Evolutionary conservation across 2,113 vertebrate species (phyloP).

Genomic region (Cygnus buccinator): DNA sequence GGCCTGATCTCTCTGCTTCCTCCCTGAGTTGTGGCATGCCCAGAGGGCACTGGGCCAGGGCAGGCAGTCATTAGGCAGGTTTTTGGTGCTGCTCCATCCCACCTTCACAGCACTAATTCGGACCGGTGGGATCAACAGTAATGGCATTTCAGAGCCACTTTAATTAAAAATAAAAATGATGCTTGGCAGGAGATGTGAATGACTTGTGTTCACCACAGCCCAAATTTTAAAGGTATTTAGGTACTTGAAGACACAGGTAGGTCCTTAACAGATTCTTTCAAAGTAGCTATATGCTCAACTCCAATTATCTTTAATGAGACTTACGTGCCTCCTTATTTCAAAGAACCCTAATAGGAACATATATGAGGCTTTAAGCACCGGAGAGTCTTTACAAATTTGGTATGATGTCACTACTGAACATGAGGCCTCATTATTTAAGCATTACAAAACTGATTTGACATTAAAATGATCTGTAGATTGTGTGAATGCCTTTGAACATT

Average conservation of each 20-base stretch:
- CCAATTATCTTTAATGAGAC: slow-evolving; percentile 31
- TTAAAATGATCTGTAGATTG: background rate
- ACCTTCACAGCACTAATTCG: background rate
- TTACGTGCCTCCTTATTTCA: background rate
- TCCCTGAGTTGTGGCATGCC: background rate
- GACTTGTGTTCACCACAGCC: background rate
- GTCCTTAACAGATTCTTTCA: background rate
- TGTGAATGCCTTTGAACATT: background rate
- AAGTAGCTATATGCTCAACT: background rate
- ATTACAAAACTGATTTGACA: background rate
- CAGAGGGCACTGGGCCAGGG: accelerated
- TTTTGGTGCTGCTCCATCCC: background rate
- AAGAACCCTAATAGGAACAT: background rate
- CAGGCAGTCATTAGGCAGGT: background rate
- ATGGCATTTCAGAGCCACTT: background rate
- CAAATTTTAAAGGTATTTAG: background rate
- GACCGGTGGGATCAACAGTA: background rate
- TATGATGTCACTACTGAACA: background rate
- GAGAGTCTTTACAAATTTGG: background rate
- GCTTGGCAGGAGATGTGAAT: background rate
- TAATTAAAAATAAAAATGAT: slow-evolving; percentile 9
- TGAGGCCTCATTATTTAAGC: background rate
- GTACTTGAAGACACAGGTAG: background rate
- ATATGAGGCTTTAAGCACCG: background rate
- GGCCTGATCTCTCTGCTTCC: background rate